Evolutionary conservation across 2,797 vertebrate species (phyloP), one percentile per base, ranked within the genome.

Genomic region (Graptemys geographica): DNA sequence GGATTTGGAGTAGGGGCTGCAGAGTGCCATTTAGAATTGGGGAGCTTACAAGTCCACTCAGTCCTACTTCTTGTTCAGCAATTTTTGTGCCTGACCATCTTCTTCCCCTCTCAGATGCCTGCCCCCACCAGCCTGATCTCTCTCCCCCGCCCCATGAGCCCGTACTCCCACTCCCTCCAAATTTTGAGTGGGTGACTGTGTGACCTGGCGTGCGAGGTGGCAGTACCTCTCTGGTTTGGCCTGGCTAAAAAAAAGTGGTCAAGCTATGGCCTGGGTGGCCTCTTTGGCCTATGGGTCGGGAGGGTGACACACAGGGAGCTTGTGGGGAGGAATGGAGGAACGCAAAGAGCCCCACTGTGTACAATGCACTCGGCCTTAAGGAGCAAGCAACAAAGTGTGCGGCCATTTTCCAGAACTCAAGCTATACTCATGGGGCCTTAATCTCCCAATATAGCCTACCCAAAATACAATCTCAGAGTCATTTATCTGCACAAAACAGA

Each of bases 401-500:
- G 82, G 79, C 55, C 9, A 65, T 82, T 94, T 93, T 94, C 33
- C 87, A 90, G 83, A 92, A 90, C 37, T 85, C 92, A 87, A 59
- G 78, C 81, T 92, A 80, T 87, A 87, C 83, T 94, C 51, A 59
- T 52, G 19, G 87, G 37, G 52, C 86, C 65, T 94, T 86, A 44
- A 84, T 96, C 91, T 92, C 65, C 31, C 18, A 65, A 72, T 79
- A 31, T 11, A 93, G 41, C 69, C 90, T 88, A 74, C 65, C 72
- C 79, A 86, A 92, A 95, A 92, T 79, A 78, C 18, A 87, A 91
- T 79, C 69, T 87, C 87, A 84, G 56, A 86, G 87, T 90, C 69
- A 28, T 83, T 97, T 92, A 80, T 95, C 89, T 95, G 81, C 90
- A 96, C 69, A 94, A 95, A 96, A 92, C 28, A 84, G 55, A 91